Evolutionary conservation across 1,140 invertebrate species (phyloP), one percentile per base, ranked within the genome.

Genomic region (Streblospio benedicti): DNA sequence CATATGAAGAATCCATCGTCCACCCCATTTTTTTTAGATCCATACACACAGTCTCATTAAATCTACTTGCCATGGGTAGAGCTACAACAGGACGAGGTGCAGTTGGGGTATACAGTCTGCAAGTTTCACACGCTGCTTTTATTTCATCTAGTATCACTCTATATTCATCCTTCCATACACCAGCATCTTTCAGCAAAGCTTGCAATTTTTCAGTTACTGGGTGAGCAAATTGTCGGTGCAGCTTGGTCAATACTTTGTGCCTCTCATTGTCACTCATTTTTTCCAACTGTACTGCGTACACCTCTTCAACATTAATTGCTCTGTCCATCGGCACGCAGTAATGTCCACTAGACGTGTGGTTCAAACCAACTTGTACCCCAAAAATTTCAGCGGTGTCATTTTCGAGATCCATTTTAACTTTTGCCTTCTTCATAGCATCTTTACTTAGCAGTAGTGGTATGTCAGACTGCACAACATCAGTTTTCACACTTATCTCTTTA

Each of bases 381-480:
- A 62, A 25, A 25, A 62, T 61, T 30, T 27, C 50, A 1, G 63
- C 60, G 25, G 28, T 53, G 49, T 65, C 64, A 63, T 62, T 63
- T 25, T 60, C 64, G n/a, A 63, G 50, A 57, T 65, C 49, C 49
- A 65, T 18, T 58, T 62, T 63, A 5, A 63, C 59, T 18, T 43
- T 41, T 30, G 57, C 57, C 25, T 28, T 57, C 38, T 62, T 65
- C 57, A 62, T 65, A 31, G 63, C 2, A 5, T 30, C 33, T 25
- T 50, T 59, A n/a, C 44, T 56, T 18, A 65, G 32, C n/a, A 65
- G 43, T 30, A 65, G 35, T 44, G 49, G 61, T n/a, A n/a, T n/a
- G n/a, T n/a, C n/a, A n/a, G n/a, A n/a, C n/a, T n/a, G n/a, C n/a
- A n/a, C n/a, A n/a, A n/a, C n/a, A n/a, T n/a, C n/a, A n/a, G 64